Evolutionary conservation across 64 coral and sea anemone genomes (phyloP).

Genomic region (Dendrophyllia cribrosa): DNA sequence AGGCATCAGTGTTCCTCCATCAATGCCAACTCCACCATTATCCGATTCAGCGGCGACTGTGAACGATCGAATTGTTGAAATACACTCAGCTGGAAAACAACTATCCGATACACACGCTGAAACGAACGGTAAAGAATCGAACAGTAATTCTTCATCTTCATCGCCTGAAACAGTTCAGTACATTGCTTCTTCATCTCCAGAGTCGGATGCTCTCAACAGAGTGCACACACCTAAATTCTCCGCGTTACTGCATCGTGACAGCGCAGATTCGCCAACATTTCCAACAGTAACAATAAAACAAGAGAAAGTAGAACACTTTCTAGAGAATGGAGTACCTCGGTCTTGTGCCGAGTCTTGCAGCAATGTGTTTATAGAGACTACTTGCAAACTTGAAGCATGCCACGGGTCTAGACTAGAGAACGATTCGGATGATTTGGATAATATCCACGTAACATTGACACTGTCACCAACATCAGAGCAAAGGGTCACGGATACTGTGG

Average conservation of each 20-base stretch:
- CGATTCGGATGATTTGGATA: slow-evolving; percentile 84
- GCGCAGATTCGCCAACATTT: slow-evolving; percentile 82
- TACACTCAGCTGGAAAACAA: not conserved
- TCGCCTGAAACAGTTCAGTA: slow-evolving; percentile 91
- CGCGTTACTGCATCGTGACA: slow-evolving; percentile 72
- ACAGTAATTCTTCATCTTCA: slow-evolving; percentile 68
- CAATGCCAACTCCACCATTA: slow-evolving; percentile 33
- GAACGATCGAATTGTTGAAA: slow-evolving; percentile 28
- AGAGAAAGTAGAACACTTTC: slow-evolving; percentile 69
- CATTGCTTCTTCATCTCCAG: slow-evolving; percentile 89
- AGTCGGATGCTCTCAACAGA: slow-evolving; percentile 85
- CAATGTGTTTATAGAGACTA: slow-evolving; percentile 36
- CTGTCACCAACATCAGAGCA: slow-evolving; percentile 93
- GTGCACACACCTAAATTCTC: slow-evolving; percentile 74
- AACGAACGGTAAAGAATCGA: slow-evolving; percentile 25
- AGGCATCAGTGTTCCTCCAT: slow-evolving; percentile 6
- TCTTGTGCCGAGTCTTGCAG: slow-evolving; percentile 42
- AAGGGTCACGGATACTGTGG: slow-evolving; percentile 92
- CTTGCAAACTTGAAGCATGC: slow-evolving; percentile 9
- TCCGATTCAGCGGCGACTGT: slow-evolving; percentile 19
- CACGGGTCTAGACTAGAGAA: slow-evolving; percentile 37
- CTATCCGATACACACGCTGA: not conserved
- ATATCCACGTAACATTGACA: slow-evolving; percentile 95
- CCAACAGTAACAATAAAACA: slow-evolving; percentile 75
- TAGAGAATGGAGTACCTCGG: slow-evolving; percentile 48